Percentiles rank a stretch among this genome's conserved stretches.
These are phyloP conservation scores for Peucedramus taeniatus DNA, from an alignment of 2,113 vertebrate genomes.

Conservation along the genomic window DNA sequence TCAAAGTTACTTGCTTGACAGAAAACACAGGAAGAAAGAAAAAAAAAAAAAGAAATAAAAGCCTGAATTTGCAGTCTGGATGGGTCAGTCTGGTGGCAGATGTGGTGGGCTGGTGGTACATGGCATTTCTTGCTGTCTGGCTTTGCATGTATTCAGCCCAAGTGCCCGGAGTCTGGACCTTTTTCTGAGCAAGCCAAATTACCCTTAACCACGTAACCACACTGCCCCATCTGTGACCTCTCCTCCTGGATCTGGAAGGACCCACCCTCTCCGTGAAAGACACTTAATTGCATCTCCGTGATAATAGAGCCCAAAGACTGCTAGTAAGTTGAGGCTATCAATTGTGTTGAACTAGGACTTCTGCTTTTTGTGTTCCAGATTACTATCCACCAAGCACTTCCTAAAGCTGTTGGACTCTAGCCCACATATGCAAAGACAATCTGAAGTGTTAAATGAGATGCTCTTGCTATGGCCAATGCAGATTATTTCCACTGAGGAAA, in stretches of 20 bases:
- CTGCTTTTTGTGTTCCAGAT: slow-evolving; percentile 61
- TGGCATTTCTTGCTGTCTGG: not conserved
- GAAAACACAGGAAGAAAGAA: not conserved
- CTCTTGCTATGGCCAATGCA: not conserved
- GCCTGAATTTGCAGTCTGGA: not conserved
- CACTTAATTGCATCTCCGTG: slow-evolving; percentile 36
- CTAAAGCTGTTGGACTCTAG: slow-evolving; percentile 51
- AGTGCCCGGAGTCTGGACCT: not conserved
- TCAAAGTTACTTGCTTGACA: slow-evolving; percentile 8
- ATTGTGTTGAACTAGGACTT: slow-evolving; percentile 60
- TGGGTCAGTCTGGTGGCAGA: not conserved
- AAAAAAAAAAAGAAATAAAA: not conserved
- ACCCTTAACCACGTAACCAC: not conserved
- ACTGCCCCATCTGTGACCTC: slow-evolving; percentile 14
- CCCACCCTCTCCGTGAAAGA: slow-evolving; percentile 35
- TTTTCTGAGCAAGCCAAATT: not conserved
- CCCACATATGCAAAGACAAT: slow-evolving; percentile 42
- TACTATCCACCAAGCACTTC: slow-evolving; percentile 63
- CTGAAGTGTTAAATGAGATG: slow-evolving; percentile 40
- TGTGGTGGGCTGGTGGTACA: not conserved
- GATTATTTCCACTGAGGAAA: slow-evolving; percentile 35
- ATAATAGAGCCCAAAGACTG: slow-evolving; percentile 22
- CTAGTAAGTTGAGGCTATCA: slow-evolving; percentile 32
- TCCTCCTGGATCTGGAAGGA: slow-evolving; percentile 33
- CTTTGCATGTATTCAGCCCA: not conserved